These are phyloP conservation scores for Clupea harengus DNA, from an alignment of 2,113 vertebrate genomes.

Conservation along the genomic window DNA sequence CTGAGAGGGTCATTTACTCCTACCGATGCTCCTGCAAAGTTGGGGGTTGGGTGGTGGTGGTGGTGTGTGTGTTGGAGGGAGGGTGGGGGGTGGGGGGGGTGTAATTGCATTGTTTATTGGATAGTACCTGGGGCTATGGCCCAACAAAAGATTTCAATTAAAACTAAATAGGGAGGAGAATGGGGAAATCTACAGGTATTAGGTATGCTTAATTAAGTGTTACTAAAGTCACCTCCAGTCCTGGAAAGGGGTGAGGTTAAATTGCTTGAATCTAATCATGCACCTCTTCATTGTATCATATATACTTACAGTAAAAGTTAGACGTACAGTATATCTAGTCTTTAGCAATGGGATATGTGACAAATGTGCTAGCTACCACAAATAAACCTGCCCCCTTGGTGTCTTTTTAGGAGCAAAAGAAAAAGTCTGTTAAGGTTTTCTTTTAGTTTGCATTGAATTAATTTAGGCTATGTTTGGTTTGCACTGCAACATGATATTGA, in stretches of 20 bases:
- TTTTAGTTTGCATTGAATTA: not conserved
- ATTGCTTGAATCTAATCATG: not conserved
- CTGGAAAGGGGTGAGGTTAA: not conserved
- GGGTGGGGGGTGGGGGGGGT: conserved; percentile 35
- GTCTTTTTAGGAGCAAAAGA: not conserved
- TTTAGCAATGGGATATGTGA: not conserved
- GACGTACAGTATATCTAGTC: not conserved
- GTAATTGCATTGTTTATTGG: conserved; percentile 68
- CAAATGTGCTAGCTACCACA: not conserved
- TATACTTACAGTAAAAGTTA: not conserved
- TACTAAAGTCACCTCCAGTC: not conserved
- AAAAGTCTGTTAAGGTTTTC: not conserved
- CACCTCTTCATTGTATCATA: not conserved
- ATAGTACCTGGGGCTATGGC: conserved; percentile 58
- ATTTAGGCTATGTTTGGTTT: not conserved
- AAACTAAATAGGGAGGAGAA: conserved; percentile 49
- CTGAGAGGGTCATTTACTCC: conserved; percentile 70
- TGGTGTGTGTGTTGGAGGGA: conserved; percentile 38
- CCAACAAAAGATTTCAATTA: conserved; percentile 65
- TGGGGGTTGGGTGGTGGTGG: conserved; percentile 42
- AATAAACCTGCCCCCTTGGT: not conserved
- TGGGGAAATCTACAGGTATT: conserved; percentile 19
- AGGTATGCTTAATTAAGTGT: not conserved
- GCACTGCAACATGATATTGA: not conserved
- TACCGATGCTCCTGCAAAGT: conserved; percentile 58